These are phyloP conservation scores for Camponotus pennsylvanicus DNA, from an alignment of 1,140 invertebrate species.

Conservation along the genomic window DNA sequence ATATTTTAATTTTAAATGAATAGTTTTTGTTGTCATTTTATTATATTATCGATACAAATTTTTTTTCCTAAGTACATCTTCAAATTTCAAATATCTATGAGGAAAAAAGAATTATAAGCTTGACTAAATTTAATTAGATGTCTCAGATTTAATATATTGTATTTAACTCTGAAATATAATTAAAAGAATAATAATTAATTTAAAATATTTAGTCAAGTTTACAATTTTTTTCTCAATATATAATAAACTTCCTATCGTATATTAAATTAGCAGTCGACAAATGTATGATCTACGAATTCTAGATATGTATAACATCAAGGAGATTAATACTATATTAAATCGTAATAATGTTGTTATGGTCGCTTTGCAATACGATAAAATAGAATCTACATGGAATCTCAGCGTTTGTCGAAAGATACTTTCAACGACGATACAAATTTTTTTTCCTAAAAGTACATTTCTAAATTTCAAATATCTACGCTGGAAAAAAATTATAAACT, in stretches of 20 bases:
- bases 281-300: constrained; percentile 11
- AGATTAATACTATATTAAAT: constrained; percentile 31
- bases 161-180: too few relatives aligned
- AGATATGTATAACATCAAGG: too few relatives aligned
- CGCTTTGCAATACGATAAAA: constrained; percentile 64
- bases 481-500: too few relatives aligned
- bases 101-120: too few relatives aligned
- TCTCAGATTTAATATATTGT: too few relatives aligned
- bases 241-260: not conserved
- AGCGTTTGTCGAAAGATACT: constrained; percentile 8
- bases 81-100: not conserved
- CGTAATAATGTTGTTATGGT: not conserved
- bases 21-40: not conserved
- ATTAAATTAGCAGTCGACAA: not conserved
- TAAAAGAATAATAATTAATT: too few relatives aligned
- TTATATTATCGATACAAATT: not conserved
- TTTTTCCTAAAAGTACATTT: too few relatives aligned
- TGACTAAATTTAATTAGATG: too few relatives aligned
- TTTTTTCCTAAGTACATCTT: not conserved
- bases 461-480: too few relatives aligned
- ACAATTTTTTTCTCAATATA: too few relatives aligned
- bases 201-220: too few relatives aligned
- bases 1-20: not conserved
- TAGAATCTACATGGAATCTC: constrained; percentile 43
- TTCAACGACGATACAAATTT: constrained; percentile 36